Evolutionary conservation across 2,113 vertebrate genomes (phyloP).

Genomic region (Leptobrachium leishanense): DNA sequence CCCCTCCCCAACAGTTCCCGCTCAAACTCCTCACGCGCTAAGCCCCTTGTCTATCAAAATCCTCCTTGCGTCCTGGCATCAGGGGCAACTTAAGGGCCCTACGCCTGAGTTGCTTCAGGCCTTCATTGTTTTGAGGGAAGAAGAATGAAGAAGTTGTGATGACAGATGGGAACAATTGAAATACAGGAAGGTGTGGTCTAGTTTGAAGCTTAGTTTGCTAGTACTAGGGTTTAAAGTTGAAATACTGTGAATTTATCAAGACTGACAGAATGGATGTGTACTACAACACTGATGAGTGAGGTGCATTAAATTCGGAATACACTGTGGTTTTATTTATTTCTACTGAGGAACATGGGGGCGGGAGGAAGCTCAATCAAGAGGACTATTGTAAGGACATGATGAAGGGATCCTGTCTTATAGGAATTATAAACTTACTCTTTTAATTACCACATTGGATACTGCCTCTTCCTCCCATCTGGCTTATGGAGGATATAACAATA

Average conservation of each 20-base stretch:
- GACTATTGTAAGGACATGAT: slow-evolving; percentile 2
- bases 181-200: neutral
- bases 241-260: neutral
- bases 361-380: slow-evolving; percentile 1
- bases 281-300: neutral
- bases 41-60: no score
- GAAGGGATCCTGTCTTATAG: neutral
- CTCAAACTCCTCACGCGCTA: no score
- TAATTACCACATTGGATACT: neutral
- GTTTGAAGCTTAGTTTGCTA: neutral
- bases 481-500: neutral
- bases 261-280: neutral
- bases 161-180: neutral
- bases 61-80: no score
- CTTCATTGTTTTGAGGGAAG: no score
- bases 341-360: neutral
- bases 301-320: neutral
- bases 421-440: neutral
- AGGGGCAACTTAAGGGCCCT: no score
- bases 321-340: neutral
- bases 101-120: no score
- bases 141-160: no score
- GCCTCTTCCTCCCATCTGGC: neutral
- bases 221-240: neutral
- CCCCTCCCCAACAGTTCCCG: no score